Evolutionary conservation across 2,113 vertebrate species (phyloP), one percentile per base, ranked within the genome.

Genomic region (Pseudorasbora parva): DNA sequence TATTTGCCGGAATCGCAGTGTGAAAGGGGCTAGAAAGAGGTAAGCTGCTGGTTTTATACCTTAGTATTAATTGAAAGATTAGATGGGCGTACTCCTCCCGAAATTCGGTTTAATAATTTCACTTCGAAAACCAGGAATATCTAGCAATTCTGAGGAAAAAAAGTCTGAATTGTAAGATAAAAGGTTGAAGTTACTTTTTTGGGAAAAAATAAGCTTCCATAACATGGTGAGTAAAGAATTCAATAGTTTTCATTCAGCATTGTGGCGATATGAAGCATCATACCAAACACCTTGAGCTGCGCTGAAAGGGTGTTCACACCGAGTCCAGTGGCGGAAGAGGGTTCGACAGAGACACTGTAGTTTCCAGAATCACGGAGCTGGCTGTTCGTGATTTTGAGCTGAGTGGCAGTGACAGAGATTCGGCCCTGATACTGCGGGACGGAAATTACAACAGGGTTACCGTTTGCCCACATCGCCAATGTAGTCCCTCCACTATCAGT

Each of bases 231-330:
- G 57, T 23, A 59, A n/a, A n/a, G n/a, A n/a, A n/a, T n/a, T n/a
- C n/a, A n/a, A n/a, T n/a, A 59, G 9, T 23, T 25, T 25, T 11
- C 10, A 25, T n/a, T 33, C 15, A 27, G 11, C 2, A 25, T 14
- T 62, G 27, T 66, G 62, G 14, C 2, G 4, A 69, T 69, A 10
- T 41, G 19, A 10, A 5, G 33, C 83, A 49, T 84, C 92, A 93
- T 89, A 94, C 94, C 92, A n/a, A 91, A 94, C 78, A 95, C 93
- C 0, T 79, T 90, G 73, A 95, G 88, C 66, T 87, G 82, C 7
- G 91, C 75, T 0, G 91, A 87, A 79, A 66, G 80, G 23, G 91
- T 87, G 91, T 91, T 93, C 4, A 4, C 0, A 6, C 4, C 0
- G 51, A 93, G 78, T 33, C 91, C 92, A 0, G 91, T 92, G 71